Base-by-base conservation (phyloP, 2,113 vertebrate species). In the Sebastes schlegelii region DNA sequence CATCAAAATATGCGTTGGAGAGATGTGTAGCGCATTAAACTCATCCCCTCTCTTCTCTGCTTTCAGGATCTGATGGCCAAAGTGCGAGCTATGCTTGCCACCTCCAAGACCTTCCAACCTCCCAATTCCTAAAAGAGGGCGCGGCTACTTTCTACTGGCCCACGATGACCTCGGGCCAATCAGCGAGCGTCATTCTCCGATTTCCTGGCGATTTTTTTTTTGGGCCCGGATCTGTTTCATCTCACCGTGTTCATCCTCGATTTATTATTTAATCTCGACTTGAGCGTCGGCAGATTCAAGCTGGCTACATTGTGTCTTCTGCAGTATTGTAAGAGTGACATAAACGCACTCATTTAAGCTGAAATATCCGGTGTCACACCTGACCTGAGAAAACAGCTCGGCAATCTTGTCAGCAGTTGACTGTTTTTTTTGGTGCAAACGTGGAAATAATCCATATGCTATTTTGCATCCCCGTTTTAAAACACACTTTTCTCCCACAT, bases 21-120 rank as follows among this genome's bases (percentile, higher is more conserved):
- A 52, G 40, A 26, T 46, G 3, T 49, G 42, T 49, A 12, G 1
- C 14, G 5, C 14, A 6, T 34, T 26, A 5, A 79, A 23, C 61
- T 49, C 14, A n/a, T 65, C 26, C 55, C 46, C 66, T 80, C 19
- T 67, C 62, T 48, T 5, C 16, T 65, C 55, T 66, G 2, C 78
- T 75, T 72, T 69, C 92, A 99, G 98, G 98, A 99, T 92, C 96
- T 99, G 86, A 99, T 99, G 98, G 98, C 97, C 94, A 99, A 99
- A 97, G 98, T 99, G 83, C 96, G 98, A 92, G 98, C 98, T 51
- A 99, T 99, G 98, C 96, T 99, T 66, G 98, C 98, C 69, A 96
- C 97, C 85, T 99, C 98, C 82, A 99, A 99, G 94, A 97, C 97
- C 92, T 95, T 98, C 89, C 97, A 97, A 73, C 96, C 96, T 66